Percentiles rank a stretch among this genome's conserved stretches.
phyloP scores from a whole-genome alignment of 2,888 invertebrate species.

The Ormyrus labotus region DNA sequence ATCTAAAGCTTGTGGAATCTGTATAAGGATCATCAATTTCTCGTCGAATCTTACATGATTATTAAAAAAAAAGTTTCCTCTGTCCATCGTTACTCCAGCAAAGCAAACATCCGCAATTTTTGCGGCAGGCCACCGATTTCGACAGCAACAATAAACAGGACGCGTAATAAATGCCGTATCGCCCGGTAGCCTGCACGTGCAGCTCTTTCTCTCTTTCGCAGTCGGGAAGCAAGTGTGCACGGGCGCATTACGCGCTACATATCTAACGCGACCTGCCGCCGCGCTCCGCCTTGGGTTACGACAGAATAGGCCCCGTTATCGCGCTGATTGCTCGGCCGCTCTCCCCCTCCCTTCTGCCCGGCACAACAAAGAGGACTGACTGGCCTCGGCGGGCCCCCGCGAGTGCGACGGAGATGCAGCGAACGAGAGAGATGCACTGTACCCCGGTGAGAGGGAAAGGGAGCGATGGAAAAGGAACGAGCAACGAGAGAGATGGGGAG shows the following conservation, averaged over 20 bases:
- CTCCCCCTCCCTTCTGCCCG: not conserved
- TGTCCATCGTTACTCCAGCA: too few species aligned
- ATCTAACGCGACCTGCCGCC: slow-evolving; percentile 61
- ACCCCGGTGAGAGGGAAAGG: slow-evolving; percentile 1
- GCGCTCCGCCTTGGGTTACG: slow-evolving; percentile 78
- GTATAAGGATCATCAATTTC: too few species aligned
- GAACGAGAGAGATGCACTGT: slow-evolving; percentile 25
- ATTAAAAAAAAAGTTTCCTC: too few species aligned
- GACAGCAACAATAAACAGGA: too few species aligned
- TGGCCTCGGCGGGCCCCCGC: slow-evolving; percentile 23
- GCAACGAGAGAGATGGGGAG: not conserved
- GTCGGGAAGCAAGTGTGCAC: slow-evolving; percentile 37
- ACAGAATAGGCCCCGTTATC: slow-evolving; percentile 74
- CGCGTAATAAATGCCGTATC: slow-evolving; percentile 4
- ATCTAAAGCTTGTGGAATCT: too few species aligned
- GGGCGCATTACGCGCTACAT: slow-evolving; percentile 49
- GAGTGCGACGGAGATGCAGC: slow-evolving; percentile 36
- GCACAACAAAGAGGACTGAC: slow-evolving; percentile 44
- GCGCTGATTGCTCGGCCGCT: slow-evolving; percentile 69
- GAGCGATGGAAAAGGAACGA: not conserved
- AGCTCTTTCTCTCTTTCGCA: not conserved
- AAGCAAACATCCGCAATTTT: not conserved
- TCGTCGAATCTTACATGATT: too few species aligned
- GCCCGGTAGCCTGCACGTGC: slow-evolving; percentile 27
- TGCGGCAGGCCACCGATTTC: too few species aligned